Conservation (phyloP, 2,113 vertebrate species). For the Scytalopus superciliaris region DNA sequence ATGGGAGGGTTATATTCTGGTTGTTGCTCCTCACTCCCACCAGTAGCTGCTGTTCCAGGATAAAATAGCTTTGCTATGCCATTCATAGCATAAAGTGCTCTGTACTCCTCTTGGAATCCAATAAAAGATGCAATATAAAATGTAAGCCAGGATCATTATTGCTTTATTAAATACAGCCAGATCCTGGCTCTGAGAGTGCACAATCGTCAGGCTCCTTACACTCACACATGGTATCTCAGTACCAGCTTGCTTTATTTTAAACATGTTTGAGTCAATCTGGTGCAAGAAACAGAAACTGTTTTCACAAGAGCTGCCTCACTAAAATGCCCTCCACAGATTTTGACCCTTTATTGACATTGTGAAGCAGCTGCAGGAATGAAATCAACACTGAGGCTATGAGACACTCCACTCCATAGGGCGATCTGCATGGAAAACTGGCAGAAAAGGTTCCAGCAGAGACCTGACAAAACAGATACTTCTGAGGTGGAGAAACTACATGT, state of each 20-base stretch:
- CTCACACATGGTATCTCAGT: neutral
- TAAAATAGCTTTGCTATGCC: constrained; percentile 44
- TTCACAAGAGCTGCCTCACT: neutral
- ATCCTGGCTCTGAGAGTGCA: neutral
- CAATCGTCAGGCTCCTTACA: neutral
- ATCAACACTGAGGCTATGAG: neutral
- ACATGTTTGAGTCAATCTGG: constrained; percentile 20
- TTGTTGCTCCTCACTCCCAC: constrained; percentile 45
- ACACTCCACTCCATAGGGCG: neutral
- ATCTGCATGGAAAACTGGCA: neutral
- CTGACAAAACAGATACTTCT: neutral
- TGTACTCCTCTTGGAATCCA: constrained; percentile 36
- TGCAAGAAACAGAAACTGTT: constrained; percentile 28
- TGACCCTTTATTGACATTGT: neutral
- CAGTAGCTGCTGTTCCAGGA: constrained; percentile 54
- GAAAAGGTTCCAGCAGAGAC: neutral
- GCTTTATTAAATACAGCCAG: constrained; percentile 53
- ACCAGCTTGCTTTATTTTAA: constrained; percentile 41
- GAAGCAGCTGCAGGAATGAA: neutral
- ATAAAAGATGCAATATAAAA: constrained; percentile 51
- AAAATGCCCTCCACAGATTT: constrained; percentile 7
- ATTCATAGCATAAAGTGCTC: constrained; percentile 52
- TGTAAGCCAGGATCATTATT: constrained; percentile 48
- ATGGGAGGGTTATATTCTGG: constrained; percentile 10
- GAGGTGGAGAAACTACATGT: neutral